Evolutionary conservation across 92 coral and sea anemone genomes (phyloP).

Genomic region (Heteractis magnifica): DNA sequence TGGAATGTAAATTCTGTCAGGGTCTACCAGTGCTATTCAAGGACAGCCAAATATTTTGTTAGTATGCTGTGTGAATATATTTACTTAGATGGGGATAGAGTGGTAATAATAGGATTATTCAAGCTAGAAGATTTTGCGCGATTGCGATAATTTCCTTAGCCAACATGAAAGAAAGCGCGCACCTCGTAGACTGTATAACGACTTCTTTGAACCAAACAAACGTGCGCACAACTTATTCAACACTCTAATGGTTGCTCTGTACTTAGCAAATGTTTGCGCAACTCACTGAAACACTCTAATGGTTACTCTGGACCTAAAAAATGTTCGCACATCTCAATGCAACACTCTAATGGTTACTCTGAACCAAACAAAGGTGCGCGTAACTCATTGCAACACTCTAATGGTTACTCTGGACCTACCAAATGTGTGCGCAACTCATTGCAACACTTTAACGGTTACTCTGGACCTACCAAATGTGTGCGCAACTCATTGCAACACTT

Average conservation of each 20-base stretch:
- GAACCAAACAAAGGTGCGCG: not conserved
- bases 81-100: not conserved
- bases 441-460: not conserved
- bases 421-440: not conserved
- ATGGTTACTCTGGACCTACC: not conserved
- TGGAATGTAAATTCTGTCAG: slow-evolving; percentile 74
- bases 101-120: not conserved
- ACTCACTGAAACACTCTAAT: too few species aligned
- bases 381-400: not conserved
- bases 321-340: not conserved
- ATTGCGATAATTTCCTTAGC: too few species aligned
- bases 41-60: too few species aligned
- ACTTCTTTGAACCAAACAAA: too few species aligned
- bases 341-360: not conserved
- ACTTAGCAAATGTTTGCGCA: too few species aligned
- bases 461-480: not conserved
- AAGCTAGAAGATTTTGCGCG: not conserved
- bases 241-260: too few species aligned
- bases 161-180: too few species aligned
- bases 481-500: not conserved
- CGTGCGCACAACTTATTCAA: too few species aligned
- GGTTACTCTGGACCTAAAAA: too few species aligned
- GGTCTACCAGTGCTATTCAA: slow-evolving; percentile 76
- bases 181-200: too few species aligned
- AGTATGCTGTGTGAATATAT: too few species aligned